Evolutionary conservation across 2,797 vertebrate species (phyloP).

Genomic region (Schizopygopsis malacanthus): DNA sequence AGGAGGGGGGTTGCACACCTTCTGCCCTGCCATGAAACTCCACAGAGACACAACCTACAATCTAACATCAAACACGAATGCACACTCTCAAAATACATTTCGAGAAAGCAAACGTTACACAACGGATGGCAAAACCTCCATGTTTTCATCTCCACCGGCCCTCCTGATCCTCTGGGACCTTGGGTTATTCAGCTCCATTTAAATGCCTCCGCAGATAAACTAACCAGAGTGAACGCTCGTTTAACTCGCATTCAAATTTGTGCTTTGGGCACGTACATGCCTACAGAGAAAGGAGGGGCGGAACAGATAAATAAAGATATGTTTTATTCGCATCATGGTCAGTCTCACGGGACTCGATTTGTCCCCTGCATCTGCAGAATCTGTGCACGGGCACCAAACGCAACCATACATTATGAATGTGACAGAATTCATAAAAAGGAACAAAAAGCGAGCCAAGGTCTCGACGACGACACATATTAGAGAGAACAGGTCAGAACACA

Average conservation of each 20-base stretch:
- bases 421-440: constrained; percentile 41
- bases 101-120: constrained; percentile 39
- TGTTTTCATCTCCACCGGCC: constrained; percentile 32
- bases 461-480: neutral
- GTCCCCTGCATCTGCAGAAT: constrained; percentile 45
- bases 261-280: constrained; percentile 27
- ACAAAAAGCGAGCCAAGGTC: neutral
- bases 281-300: constrained; percentile 11
- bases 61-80: constrained; percentile 25
- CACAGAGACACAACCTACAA: constrained; percentile 48
- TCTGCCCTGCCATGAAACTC: constrained; percentile 46
- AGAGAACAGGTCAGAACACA: constrained; percentile 9
- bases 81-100: constrained; percentile 22
- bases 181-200: constrained; percentile 28
- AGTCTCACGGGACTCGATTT: constrained; percentile 45
- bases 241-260: constrained; percentile 35
- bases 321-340: constrained; percentile 27
- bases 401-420: constrained; percentile 55
- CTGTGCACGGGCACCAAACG: neutral
- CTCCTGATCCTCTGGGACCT: constrained; percentile 24
- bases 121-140: constrained; percentile 37
- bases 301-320: constrained; percentile 25
- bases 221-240: constrained; percentile 18
- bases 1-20: constrained; percentile 36
- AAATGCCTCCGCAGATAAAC: constrained; percentile 36